Percentiles rank a stretch among this genome's conserved stretches.
phyloP scores from a whole-genome alignment of 2,113 vertebrate genomes.

The Orcinus orca region DNA sequence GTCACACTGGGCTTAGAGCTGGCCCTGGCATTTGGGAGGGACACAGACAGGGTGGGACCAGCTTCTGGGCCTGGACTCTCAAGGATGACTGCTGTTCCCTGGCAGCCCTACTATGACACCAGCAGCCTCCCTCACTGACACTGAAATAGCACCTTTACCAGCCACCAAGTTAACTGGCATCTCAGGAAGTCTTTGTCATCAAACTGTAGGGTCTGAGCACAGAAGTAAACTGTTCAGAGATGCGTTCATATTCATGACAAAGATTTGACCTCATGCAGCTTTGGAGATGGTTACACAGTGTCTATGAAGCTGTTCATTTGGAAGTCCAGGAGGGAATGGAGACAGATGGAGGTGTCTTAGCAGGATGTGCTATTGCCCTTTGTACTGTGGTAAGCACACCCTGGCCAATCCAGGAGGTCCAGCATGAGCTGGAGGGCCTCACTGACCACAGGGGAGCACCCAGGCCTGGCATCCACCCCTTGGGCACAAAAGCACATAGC shows the following conservation, averaged over 20 bases:
- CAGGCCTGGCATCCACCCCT: background rate
- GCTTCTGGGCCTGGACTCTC: background rate
- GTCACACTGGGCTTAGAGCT: background rate
- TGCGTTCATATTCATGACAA: fast-evolving
- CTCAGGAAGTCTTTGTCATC: background rate
- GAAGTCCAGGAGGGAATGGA: background rate
- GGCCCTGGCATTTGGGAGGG: background rate
- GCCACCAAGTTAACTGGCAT: too few relatives aligned
- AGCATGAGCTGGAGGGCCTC: background rate
- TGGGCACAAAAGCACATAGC: background rate
- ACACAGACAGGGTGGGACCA: background rate
- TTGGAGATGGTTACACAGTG: too few relatives aligned
- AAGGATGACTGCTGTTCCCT: background rate
- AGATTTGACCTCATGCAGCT: background rate
- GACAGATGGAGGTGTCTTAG: background rate
- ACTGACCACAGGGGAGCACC: too few relatives aligned
- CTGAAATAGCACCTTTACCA: background rate
- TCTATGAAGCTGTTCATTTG: background rate
- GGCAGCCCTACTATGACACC: background rate
- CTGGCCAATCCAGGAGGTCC: background rate
- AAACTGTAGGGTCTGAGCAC: background rate
- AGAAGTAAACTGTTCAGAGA: background rate
- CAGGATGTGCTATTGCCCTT: background rate
- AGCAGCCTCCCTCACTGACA: background rate
- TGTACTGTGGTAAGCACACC: background rate